Evolutionary conservation across 2,888 invertebrate species (phyloP).

Genomic region (Hyles lineata): DNA sequence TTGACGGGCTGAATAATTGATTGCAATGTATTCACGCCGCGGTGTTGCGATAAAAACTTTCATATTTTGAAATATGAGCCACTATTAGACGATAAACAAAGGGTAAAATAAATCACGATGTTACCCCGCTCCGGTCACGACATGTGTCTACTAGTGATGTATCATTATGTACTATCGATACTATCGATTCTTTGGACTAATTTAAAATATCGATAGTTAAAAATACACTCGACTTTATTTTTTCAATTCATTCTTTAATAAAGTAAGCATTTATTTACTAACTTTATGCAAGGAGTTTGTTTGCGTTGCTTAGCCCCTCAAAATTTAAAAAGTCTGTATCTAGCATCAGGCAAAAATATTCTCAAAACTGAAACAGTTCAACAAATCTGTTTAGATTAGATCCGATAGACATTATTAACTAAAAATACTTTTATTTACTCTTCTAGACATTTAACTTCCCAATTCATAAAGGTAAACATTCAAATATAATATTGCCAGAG

Average conservation of each 20-base stretch:
- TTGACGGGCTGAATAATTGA: neutral
- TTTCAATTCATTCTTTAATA: no score
- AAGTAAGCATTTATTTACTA: no score
- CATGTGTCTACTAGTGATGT: slow-evolving; percentile 2
- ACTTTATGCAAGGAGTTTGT: no score
- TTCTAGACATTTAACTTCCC: neutral
- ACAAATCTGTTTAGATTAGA: no score
- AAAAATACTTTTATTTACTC: neutral
- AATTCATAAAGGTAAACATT: neutral
- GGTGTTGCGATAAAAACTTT: neutral
- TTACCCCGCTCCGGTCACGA: slow-evolving; percentile 4
- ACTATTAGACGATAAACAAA: neutral
- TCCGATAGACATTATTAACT: no score
- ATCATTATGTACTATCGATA: neutral
- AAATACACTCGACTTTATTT: no score
- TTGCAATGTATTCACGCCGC: neutral
- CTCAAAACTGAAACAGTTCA: no score
- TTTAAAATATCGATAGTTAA: no score
- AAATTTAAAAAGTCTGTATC: no score
- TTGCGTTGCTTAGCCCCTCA: no score
- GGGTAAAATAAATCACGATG: neutral
- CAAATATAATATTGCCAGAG: neutral
- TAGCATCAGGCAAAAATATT: no score
- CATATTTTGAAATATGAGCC: slow-evolving; percentile 4
- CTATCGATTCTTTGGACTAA: neutral